These are phyloP conservation scores for Punctoribates punctum DNA, from an alignment of 2,888 invertebrate species.

Conservation along the genomic window DNA sequence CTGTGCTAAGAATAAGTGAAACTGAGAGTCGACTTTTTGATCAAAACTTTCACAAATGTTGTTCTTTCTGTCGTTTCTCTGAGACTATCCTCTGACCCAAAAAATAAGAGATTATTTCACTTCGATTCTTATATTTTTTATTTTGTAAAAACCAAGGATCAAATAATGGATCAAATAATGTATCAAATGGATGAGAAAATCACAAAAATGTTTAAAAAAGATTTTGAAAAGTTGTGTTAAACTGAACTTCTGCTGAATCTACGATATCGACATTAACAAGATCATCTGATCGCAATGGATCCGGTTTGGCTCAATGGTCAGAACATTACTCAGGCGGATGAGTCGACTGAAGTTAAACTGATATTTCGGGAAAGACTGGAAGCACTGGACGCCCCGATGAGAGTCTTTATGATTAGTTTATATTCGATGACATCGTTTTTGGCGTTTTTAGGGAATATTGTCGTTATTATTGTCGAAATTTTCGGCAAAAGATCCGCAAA, in stretches of 20 bases:
- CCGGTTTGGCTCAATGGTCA: slow-evolving; percentile 37
- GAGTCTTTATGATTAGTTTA: slow-evolving; percentile 7
- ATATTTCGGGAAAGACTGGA: not conserved
- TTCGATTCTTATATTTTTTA: too few relatives aligned
- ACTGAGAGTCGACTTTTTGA: not conserved
- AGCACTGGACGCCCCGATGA: slow-evolving; percentile 22
- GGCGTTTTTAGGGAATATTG: slow-evolving; percentile 34
- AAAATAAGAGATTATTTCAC: too few relatives aligned
- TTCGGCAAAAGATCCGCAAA: slow-evolving; percentile 38
- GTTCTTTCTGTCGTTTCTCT: not conserved
- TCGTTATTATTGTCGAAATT: slow-evolving; percentile 37
- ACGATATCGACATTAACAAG: too few relatives aligned
- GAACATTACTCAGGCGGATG: slow-evolving; percentile 33
- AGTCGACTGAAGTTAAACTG: not conserved
- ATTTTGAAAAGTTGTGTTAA: too few relatives aligned
- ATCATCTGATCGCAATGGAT: slow-evolving; percentile 29
- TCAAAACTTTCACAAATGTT: slow-evolving; percentile 1
- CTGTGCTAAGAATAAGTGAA: not conserved
- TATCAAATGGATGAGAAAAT: too few relatives aligned
- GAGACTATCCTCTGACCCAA: not conserved
- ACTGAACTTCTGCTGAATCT: too few relatives aligned
- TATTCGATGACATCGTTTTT: slow-evolving; percentile 37
- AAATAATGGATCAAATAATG: too few relatives aligned
- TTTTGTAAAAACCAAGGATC: too few relatives aligned
- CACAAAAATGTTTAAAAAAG: too few relatives aligned